Percentiles rank a stretch among this genome's conserved stretches.
Conservation (phyloP, 2,113 vertebrate genomes). For the Polypterus senegalus region DNA sequence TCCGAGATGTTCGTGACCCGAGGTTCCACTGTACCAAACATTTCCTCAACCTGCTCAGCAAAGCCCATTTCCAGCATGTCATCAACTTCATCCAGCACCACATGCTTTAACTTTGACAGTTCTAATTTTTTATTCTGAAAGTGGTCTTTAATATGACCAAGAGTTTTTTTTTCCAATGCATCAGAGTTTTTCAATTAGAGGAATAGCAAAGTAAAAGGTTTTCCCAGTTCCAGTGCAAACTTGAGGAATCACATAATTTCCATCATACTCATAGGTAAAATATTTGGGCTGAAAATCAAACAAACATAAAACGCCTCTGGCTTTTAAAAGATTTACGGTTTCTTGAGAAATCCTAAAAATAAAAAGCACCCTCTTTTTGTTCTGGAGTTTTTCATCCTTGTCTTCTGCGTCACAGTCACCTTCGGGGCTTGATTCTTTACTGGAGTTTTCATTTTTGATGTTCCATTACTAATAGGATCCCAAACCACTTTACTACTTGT, state of each 20-base stretch:
- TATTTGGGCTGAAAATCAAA: conserved; percentile 89
- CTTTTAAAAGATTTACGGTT: conserved; percentile 51
- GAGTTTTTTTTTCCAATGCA: conserved; percentile 45
- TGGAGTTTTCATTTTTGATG: conserved; percentile 26
- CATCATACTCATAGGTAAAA: conserved; percentile 71
- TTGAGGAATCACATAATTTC: conserved; percentile 82
- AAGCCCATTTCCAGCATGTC: conserved; percentile 98
- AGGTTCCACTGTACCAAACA: too few species aligned
- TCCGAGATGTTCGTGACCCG: too few species aligned
- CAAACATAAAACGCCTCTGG: conserved; percentile 75
- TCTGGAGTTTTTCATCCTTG: conserved; percentile 42
- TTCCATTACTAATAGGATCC: conserved; percentile 12
- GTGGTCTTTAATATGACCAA: conserved; percentile 85
- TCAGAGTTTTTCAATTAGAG: conserved; percentile 73
- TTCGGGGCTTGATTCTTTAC: conserved; percentile 24
- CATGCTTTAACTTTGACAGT: conserved; percentile 68
- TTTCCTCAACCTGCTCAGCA: conserved; percentile 95
- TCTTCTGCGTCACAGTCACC: conserved; percentile 24
- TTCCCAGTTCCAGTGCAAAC: conserved; percentile 93
- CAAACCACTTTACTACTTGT: neutral
- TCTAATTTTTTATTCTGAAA: conserved; percentile 78
- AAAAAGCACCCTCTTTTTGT: conserved; percentile 53
- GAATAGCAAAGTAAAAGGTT: conserved; percentile 87
- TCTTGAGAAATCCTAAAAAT: conserved; percentile 54
- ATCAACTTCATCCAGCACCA: conserved; percentile 93